A percentile compares a stretch with the other conserved stretches of the same genome.
phyloP scores from a whole-genome alignment of 2,113 vertebrate genomes.

The Orycteropus afer region DNA sequence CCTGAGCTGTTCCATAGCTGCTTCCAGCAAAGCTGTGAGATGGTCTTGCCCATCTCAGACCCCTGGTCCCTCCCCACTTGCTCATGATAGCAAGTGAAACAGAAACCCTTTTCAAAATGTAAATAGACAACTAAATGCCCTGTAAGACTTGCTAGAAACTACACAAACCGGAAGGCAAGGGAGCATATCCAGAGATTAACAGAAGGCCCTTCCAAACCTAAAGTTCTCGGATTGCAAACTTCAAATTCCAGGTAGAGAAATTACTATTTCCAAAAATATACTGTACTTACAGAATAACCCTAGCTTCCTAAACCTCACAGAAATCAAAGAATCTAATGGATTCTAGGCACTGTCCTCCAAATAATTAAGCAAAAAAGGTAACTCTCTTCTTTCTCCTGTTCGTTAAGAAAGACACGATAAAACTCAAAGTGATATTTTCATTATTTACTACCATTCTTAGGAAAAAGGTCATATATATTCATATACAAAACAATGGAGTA shows the following conservation, averaged over 20 bases:
- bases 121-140: background rate
- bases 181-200: background rate
- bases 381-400: background rate
- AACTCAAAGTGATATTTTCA: constrained; percentile 30
- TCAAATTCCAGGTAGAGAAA: constrained; percentile 3
- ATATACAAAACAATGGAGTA: background rate
- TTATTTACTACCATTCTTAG: background rate
- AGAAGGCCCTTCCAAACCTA: constrained; percentile 20
- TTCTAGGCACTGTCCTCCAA: background rate
- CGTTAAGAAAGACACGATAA: constrained; percentile 4
- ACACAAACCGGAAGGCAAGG: background rate
- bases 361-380: background rate
- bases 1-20: background rate
- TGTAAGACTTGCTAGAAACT: background rate
- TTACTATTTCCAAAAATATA: constrained; percentile 16
- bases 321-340: background rate
- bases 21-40: background rate
- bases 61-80: background rate
- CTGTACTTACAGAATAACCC: background rate
- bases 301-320: background rate
- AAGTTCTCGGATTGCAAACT: background rate
- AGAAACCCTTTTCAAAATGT: background rate
- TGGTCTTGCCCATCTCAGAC: background rate
- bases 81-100: background rate
- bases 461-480: background rate